These are phyloP conservation scores for Odobenus rosmarus DNA, from an alignment of 2,113 vertebrate genomes.

Conservation along the genomic window DNA sequence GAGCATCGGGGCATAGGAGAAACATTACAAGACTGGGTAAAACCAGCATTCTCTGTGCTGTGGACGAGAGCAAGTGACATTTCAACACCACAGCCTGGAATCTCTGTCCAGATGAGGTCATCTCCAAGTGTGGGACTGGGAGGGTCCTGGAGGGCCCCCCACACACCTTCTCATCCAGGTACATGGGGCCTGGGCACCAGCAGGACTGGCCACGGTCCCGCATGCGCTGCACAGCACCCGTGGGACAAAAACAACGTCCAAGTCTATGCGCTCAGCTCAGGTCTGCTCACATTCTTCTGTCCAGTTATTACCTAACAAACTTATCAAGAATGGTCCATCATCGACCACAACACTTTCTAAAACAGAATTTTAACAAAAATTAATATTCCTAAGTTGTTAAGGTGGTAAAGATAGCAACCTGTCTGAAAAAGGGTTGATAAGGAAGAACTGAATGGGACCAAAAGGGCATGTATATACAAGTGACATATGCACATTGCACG, in stretches of 20 bases:
- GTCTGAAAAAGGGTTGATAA: not conserved
- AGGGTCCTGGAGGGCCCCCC: too few species aligned
- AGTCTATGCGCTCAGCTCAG: fast-evolving
- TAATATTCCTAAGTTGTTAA: not conserved
- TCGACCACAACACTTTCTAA: not conserved
- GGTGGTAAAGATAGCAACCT: not conserved
- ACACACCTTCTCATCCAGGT: not conserved
- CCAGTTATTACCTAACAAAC: fast-evolving
- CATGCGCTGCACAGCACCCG: fast-evolving
- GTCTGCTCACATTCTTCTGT: not conserved
- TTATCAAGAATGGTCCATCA: not conserved
- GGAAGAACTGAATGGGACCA: not conserved
- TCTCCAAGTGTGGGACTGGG: not conserved
- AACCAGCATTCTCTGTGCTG: fast-evolving
- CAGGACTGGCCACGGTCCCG: not conserved
- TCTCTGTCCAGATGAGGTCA: too few species aligned
- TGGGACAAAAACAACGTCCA: not conserved
- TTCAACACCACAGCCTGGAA: not conserved
- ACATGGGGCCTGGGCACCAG: not conserved
- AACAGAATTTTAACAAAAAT: not conserved
- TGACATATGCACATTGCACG: not conserved
- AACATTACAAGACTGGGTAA: not conserved
- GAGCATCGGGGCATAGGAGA: not conserved
- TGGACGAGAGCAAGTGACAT: not conserved
- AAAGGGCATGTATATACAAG: not conserved